Evolutionary conservation across 2,797 vertebrate genomes (phyloP).

Genomic region (Erithacus rubecula): DNA sequence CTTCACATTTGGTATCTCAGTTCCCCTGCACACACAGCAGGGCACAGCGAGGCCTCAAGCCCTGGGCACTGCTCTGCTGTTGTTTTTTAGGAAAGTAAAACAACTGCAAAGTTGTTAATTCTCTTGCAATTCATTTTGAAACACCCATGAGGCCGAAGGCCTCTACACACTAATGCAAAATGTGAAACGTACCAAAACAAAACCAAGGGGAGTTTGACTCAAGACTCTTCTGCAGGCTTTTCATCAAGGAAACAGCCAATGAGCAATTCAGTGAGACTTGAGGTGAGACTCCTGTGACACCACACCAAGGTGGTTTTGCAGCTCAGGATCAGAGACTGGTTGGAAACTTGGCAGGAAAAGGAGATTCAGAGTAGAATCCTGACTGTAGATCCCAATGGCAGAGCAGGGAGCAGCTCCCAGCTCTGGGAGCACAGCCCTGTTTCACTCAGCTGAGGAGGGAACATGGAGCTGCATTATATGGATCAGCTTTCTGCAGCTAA

Average conservation of each 20-base stretch:
- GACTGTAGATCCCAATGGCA: fast-evolving
- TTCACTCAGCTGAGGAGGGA: not conserved
- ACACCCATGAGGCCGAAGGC: not conserved
- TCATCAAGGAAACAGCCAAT: not conserved
- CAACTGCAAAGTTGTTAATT: not conserved
- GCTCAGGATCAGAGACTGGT: not conserved
- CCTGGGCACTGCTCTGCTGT: not conserved
- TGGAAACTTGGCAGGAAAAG: not conserved
- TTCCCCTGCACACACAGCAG: not conserved
- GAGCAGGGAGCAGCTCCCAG: not conserved
- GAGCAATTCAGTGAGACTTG: not conserved
- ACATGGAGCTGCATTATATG: fast-evolving
- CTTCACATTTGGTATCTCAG: not conserved
- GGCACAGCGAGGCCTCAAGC: not conserved
- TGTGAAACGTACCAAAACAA: not conserved
- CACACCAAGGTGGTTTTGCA: not conserved
- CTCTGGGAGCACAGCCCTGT: fast-evolving
- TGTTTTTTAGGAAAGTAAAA: not conserved
- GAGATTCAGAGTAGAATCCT: fast-evolving
- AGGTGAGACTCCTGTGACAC: not conserved
- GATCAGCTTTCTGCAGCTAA: not conserved
- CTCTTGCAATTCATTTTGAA: not conserved
- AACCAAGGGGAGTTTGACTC: not conserved
- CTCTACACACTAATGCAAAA: not conserved
- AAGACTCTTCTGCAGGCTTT: not conserved